Base-by-base conservation (phyloP, 1,140 invertebrate genomes). In the Radopholus similis region DNA sequence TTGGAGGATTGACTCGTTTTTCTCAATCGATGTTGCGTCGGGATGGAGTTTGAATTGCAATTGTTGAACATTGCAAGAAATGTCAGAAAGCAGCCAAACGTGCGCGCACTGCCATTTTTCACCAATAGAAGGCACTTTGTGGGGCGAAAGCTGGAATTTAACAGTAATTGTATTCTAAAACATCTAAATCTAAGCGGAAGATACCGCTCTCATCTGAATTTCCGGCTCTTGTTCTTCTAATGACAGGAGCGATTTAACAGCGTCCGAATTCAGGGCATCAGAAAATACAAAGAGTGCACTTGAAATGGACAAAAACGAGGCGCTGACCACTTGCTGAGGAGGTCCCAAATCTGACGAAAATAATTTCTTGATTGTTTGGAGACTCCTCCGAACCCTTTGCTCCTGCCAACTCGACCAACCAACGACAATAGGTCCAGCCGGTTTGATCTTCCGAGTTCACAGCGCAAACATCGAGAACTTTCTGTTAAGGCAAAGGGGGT, bases 371-470 rank as follows among this genome's bases (percentile, higher is more conserved):
- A 56, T 53, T 55, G 23, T 13, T 4, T 13, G 38, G 47, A 60
- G 15, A 60, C 40, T 26, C 2, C 11, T n/a, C 49, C 38, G 13
- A 32, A 75, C 55, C 34, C 30, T 18, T 4, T 28, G 55, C 49
- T 28, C 51, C 40, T 28, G 64, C 21, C 26, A 42, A 34, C 42
- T 67, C 71, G n/a, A 40, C 57, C 40, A 75, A 57, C 73, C 73
- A 75, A 32, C 75, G 60, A 13, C 60, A 66, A 63, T 75, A 75
- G 4, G 73, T 77, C 73, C 73, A 75, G 3, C 56, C 73, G 21
- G 74, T 77, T 42, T 77, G 75, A 57, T 75, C 73, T 30, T 75
- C 73, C 18, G 75, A 55, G 59, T 77, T 75, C 9, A 70, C 26
- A 42, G 38, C 44, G 40, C 67, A 72, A 56, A 77, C 62, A 23